These are phyloP conservation scores for Drosophila pullipes DNA, from an alignment of 2,888 invertebrate genomes.

Conservation along the genomic window DNA sequence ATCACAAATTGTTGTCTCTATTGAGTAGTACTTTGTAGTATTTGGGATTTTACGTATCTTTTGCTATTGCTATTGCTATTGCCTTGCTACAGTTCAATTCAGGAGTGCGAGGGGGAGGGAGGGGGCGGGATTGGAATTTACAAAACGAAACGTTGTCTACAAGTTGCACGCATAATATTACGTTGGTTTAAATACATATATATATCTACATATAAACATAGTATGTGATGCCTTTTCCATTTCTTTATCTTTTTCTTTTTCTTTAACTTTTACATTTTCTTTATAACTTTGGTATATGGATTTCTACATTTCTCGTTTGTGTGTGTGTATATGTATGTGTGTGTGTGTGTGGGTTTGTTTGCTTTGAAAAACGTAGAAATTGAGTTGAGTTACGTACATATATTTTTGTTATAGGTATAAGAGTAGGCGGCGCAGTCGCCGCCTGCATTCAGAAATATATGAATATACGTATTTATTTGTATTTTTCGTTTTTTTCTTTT, in stretches of 20 bases:
- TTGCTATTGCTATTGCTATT: constrained; percentile 28
- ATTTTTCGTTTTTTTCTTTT: constrained; percentile 23
- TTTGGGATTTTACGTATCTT: constrained; percentile 42
- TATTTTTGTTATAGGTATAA: constrained; percentile 55
- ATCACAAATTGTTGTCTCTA: constrained; percentile 58
- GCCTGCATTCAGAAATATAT: constrained; percentile 47
- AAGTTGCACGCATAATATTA: constrained; percentile 65
- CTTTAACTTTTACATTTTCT: constrained; percentile 47
- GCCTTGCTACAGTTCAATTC: constrained; percentile 29
- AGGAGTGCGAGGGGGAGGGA: background rate
- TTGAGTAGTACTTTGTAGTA: constrained; percentile 19
- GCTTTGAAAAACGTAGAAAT: constrained; percentile 63
- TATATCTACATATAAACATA: constrained; percentile 80
- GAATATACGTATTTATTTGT: constrained; percentile 32
- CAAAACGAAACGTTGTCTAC: constrained; percentile 75
- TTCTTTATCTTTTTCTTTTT: constrained; percentile 14
- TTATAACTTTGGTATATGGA: constrained; percentile 83
- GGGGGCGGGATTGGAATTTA: constrained; percentile 41
- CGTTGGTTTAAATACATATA: constrained; percentile 59
- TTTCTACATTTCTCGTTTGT: constrained; percentile 72
- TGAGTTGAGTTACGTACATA: constrained; percentile 77
- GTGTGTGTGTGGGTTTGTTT: constrained; percentile 15
- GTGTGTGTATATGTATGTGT: constrained; percentile 11
- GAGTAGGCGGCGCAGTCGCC: constrained; percentile 26
- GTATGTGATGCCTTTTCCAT: constrained; percentile 50